Evolutionary conservation across 2,113 vertebrate species (phyloP).

Genomic region (Spilogale gracilis): DNA sequence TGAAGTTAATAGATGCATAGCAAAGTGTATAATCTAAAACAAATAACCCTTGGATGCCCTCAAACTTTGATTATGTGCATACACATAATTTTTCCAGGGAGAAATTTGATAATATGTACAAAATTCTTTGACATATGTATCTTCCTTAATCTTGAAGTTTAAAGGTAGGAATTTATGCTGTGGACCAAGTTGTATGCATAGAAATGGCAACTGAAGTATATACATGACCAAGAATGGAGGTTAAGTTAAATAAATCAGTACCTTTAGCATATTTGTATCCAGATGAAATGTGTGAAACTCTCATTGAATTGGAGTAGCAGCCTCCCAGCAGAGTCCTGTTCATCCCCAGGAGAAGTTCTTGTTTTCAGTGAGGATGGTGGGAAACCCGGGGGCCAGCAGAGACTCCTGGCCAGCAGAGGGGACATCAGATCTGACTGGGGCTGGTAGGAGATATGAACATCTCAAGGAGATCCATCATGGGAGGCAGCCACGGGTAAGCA

Average conservation of each 20-base stretch:
- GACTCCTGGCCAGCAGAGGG: background rate
- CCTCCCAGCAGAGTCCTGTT: background rate
- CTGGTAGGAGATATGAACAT: no score
- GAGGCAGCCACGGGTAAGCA: background rate
- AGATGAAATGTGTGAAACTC: constrained; percentile 3
- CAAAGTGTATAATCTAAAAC: background rate
- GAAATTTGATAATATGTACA: background rate
- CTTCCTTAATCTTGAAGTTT: background rate
- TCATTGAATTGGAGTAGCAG: background rate
- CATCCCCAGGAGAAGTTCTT: background rate
- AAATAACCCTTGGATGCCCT: background rate
- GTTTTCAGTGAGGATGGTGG: background rate
- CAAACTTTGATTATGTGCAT: background rate
- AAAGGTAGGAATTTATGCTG: background rate
- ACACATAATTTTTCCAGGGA: background rate
- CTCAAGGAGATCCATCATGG: background rate
- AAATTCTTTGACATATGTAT: background rate
- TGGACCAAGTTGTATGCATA: background rate
- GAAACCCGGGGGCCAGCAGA: background rate
- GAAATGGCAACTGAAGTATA: background rate
- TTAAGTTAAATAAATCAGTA: background rate
- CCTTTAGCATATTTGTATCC: background rate
- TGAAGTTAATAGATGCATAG: background rate
- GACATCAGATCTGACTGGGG: background rate
- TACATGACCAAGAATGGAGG: background rate